Evolutionary conservation across 2,113 vertebrate genomes (phyloP).

Genomic region (Oceanodroma tethys): DNA sequence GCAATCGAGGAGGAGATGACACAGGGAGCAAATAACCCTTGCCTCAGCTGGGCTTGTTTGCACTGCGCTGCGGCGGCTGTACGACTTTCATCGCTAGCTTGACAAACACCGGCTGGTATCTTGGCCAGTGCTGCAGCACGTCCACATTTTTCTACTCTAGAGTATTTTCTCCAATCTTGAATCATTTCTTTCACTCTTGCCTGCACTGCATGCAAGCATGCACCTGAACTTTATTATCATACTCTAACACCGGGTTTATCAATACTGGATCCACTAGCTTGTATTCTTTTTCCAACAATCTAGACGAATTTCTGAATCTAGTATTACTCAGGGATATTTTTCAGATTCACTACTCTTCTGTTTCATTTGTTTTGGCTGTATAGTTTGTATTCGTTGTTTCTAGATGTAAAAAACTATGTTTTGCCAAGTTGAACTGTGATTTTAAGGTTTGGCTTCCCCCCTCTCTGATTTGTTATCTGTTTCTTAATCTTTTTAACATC

Average conservation of each 20-base stretch:
- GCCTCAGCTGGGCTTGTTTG: neutral
- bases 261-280: neutral
- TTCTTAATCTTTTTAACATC: neutral
- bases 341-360: neutral
- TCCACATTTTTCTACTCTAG: neutral
- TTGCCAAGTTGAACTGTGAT: neutral
- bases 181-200: neutral
- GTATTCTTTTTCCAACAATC: neutral
- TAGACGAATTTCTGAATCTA: neutral
- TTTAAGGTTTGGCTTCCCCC: neutral
- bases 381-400: neutral
- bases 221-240: neutral
- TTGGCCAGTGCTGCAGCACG: neutral
- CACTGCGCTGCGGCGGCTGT: neutral
- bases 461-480: rapidly evolving
- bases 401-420: neutral
- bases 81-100: rapidly evolving
- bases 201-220: neutral
- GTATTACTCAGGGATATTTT: neutral
- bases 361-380: neutral
- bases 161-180: neutral
- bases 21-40: neutral
- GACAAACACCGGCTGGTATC: neutral
- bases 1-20: neutral
- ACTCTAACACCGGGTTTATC: neutral